phyloP scores from a whole-genome alignment of 2,797 vertebrate genomes.

The Erithacus rubecula region DNA sequence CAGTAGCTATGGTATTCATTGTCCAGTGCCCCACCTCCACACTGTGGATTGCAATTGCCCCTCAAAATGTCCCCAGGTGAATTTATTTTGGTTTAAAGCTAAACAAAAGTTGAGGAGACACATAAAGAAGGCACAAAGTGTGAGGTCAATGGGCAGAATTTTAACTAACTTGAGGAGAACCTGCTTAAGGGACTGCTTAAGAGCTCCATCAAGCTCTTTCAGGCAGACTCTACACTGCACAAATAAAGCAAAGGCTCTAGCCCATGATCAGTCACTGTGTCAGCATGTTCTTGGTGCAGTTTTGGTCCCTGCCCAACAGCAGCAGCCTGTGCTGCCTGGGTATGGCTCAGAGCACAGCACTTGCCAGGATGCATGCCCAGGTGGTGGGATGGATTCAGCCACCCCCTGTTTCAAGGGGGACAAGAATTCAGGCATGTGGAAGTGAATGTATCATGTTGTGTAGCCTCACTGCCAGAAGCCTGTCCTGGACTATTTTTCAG shows the following conservation, averaged over 20 bases:
- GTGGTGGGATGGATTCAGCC: not conserved
- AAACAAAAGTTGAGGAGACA: not conserved
- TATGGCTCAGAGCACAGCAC: not conserved
- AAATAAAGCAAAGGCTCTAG: not conserved
- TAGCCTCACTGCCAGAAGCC: not conserved
- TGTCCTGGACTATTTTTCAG: not conserved
- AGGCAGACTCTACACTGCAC: not conserved
- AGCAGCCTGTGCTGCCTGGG: not conserved
- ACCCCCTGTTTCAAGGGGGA: not conserved
- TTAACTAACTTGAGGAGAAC: not conserved
- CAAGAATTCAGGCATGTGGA: not conserved
- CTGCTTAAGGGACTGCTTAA: not conserved
- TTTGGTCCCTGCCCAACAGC: not conserved
- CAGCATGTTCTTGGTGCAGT: not conserved
- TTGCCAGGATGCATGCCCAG: not conserved
- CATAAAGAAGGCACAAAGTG: not conserved
- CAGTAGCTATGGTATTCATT: not conserved
- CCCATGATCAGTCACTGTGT: not conserved
- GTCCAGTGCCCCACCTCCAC: not conserved
- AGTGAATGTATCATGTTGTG: not conserved
- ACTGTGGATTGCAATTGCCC: not conserved
- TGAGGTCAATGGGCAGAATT: rapidly evolving
- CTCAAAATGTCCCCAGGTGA: not conserved
- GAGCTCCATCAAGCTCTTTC: not conserved
- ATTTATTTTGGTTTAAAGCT: not conserved